Conservation (phyloP, 1,140 invertebrate genomes). For the Aleiodes sp. region DNA sequence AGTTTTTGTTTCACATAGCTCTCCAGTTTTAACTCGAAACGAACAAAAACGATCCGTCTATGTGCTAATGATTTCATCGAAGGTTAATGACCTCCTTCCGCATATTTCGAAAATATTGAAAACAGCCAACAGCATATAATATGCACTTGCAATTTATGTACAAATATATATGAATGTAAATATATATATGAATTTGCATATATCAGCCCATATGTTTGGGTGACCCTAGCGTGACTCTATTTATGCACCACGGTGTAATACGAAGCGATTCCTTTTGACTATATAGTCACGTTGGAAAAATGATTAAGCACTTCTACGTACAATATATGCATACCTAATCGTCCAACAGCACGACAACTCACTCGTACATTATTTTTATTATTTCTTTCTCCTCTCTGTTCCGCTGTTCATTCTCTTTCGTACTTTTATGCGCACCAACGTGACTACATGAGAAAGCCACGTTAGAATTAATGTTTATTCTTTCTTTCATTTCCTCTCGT, state of each 20-base stretch:
- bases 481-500: no score
- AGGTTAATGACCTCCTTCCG: conserved; percentile 32
- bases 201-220: not conserved
- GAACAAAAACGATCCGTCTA: conserved; percentile 20
- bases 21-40: not conserved
- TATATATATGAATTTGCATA: not conserved
- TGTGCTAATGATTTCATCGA: conserved; percentile 13
- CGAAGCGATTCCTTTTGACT: conserved; percentile 24
- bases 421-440: not conserved
- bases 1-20: no score
- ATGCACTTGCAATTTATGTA: not conserved
- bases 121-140: not conserved
- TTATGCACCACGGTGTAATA: conserved; percentile 32
- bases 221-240: conserved; percentile 31
- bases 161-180: not conserved
- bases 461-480: not conserved
- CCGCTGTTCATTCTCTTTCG: not conserved
- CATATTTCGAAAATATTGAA: conserved; percentile 24
- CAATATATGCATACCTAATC: conserved; percentile 36
- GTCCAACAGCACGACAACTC: conserved; percentile 21
- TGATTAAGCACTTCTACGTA: conserved; percentile 33
- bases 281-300: conserved; percentile 25
- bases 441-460: conserved; percentile 4
- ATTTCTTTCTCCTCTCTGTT: not conserved
- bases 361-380: not conserved